phyloP scores from a whole-genome alignment of 1,140 invertebrate genomes.

The Caenorhabditis inopinata region DNA sequence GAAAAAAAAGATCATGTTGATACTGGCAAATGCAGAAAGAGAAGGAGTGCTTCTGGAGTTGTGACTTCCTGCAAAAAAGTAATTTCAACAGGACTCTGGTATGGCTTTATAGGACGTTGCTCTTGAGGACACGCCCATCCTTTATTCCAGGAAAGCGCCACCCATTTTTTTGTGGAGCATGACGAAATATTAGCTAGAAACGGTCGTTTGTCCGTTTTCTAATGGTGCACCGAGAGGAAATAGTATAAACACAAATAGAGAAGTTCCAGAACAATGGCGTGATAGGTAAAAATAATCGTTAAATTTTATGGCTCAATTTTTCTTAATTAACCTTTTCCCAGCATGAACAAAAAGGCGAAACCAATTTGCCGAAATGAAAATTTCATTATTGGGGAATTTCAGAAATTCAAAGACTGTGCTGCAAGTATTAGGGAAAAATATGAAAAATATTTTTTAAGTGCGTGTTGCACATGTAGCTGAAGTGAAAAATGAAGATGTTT shows the following conservation, averaged over 20 bases:
- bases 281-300: background rate
- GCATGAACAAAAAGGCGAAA: background rate
- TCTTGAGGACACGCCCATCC: background rate
- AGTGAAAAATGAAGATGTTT: no score
- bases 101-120: background rate
- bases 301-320: background rate
- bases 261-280: background rate
- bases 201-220: constrained; percentile 22
- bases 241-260: background rate
- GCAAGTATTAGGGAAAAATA: no score
- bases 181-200: background rate
- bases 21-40: no score
- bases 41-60: no score
- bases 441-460: no score
- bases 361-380: no score
- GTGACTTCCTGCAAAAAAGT: background rate
- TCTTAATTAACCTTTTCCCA: background rate
- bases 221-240: background rate
- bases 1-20: background rate
- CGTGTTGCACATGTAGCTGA: no score
- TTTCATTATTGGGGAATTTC: no score
- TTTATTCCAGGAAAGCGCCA: background rate
- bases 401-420: no score
- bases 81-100: background rate
- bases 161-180: constrained; percentile 1